These are phyloP conservation scores for Percopsis omiscomaycus DNA, from an alignment of 2,797 vertebrate species.

Conservation along the genomic window DNA sequence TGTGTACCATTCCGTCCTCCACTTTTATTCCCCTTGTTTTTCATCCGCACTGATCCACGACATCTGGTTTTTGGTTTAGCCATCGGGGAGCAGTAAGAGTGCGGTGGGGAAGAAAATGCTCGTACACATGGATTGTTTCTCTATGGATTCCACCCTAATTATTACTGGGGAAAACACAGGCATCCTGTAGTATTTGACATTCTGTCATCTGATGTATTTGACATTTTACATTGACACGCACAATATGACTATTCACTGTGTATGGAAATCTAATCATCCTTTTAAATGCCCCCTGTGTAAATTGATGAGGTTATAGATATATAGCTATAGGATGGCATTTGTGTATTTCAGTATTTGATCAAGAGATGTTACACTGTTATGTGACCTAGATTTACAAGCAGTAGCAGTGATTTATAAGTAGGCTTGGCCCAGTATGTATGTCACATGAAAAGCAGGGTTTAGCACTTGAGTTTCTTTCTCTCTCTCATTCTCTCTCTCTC, in stretches of 20 bases:
- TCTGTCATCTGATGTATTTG: constrained; percentile 30
- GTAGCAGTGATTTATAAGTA: background rate
- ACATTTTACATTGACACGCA: constrained; percentile 33
- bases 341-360: too few relatives aligned
- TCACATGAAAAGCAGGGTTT: constrained; percentile 27
- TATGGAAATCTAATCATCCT: constrained; percentile 14
- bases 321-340: too few relatives aligned
- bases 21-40: constrained; percentile 74
- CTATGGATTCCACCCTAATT: constrained; percentile 60
- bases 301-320: background rate
- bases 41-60: constrained; percentile 74
- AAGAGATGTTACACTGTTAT: background rate
- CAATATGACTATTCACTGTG: constrained; percentile 26
- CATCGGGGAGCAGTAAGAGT: constrained; percentile 59
- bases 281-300: background rate
- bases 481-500: constrained; percentile 3
- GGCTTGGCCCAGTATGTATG: background rate
- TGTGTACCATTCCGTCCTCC: constrained; percentile 70
- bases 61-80: constrained; percentile 78
- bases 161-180: constrained; percentile 55
- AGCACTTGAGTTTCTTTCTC: constrained; percentile 41
- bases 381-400: constrained; percentile 18
- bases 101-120: constrained; percentile 43
- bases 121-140: constrained; percentile 59
- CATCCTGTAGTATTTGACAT: constrained; percentile 47